Evolutionary conservation across 2,888 invertebrate species (phyloP).

Genomic region (Sicus ferrugineus): DNA sequence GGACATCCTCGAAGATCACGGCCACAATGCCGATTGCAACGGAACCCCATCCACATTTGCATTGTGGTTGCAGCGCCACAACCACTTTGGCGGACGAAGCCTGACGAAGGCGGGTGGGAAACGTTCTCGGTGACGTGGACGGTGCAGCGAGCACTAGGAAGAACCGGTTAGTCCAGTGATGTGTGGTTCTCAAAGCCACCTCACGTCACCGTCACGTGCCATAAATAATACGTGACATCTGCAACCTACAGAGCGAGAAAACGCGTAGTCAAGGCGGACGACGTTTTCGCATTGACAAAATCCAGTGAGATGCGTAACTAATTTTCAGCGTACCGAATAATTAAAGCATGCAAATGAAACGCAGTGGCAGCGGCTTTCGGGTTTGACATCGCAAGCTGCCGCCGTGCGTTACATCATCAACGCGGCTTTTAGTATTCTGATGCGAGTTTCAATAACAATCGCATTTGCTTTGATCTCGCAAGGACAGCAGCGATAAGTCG

Average conservation of each 20-base stretch:
- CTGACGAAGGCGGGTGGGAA: background rate
- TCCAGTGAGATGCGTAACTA: background rate
- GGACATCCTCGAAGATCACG: too few species aligned
- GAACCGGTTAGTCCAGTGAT: slow-evolving; percentile 11
- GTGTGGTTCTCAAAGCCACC: slow-evolving; percentile 7
- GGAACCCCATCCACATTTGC: too few species aligned
- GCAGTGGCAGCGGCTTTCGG: too few species aligned
- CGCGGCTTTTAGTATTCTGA: too few species aligned
- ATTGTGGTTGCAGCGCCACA: background rate
- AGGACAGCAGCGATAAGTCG: too few species aligned
- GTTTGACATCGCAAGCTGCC: too few species aligned
- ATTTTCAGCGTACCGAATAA: too few species aligned
- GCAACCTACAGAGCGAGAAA: background rate
- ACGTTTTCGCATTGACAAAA: background rate
- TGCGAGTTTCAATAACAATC: too few species aligned
- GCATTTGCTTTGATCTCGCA: too few species aligned
- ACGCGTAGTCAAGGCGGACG: background rate
- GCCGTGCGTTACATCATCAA: too few species aligned
- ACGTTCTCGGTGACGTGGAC: background rate
- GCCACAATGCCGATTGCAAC: too few species aligned
- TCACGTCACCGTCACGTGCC: background rate
- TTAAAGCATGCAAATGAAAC: too few species aligned
- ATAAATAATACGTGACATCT: slow-evolving; percentile 8
- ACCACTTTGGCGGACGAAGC: background rate
- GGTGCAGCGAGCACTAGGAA: background rate